phyloP scores from a whole-genome alignment of 92 coral and sea anemone genomes.

The Bergia puertoricense region DNA sequence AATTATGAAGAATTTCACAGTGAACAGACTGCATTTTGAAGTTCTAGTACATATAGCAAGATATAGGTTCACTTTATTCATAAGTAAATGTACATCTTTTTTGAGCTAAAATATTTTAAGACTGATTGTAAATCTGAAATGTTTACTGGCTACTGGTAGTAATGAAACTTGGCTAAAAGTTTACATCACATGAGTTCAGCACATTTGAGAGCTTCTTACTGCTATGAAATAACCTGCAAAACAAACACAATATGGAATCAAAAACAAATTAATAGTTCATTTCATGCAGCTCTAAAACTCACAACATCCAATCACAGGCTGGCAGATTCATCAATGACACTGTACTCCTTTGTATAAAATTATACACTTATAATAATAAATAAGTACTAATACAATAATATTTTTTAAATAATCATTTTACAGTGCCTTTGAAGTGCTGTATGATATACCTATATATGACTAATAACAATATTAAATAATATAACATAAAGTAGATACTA shows the following conservation, averaged over 20 bases:
- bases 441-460: too few species aligned
- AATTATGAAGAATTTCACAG: neutral
- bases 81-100: neutral
- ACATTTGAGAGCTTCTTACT: neutral
- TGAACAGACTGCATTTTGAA: neutral
- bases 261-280: neutral
- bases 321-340: neutral
- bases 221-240: slow-evolving; percentile 25
- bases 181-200: neutral
- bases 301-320: neutral
- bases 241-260: neutral
- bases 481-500: too few species aligned
- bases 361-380: too few species aligned
- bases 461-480: too few species aligned
- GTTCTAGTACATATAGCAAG: neutral
- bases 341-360: too few species aligned
- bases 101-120: neutral
- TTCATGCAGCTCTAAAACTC: neutral
- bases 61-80: too few species aligned
- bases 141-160: neutral
- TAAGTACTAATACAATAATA: too few species aligned
- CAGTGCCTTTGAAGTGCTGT: too few species aligned
- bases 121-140: neutral
- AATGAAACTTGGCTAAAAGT: neutral
- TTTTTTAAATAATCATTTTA: too few species aligned